phyloP scores from a whole-genome alignment of 2,797 vertebrate genomes.

The Myripristis murdjan region DNA sequence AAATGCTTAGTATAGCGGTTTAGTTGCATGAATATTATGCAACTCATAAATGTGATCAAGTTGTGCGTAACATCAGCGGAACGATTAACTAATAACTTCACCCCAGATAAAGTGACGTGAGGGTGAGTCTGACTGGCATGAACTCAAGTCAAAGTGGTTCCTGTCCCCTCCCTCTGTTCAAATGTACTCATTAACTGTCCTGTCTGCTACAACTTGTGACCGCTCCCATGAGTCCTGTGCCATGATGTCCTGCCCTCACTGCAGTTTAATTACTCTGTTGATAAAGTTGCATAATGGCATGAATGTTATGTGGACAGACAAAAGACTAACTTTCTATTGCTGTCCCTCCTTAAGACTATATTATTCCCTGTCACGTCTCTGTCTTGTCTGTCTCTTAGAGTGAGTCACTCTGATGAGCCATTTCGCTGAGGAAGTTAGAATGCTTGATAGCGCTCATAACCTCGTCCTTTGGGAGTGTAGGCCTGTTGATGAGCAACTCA shows the following conservation, averaged over 20 bases:
- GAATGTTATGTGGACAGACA: background rate
- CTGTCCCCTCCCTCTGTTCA: too few relatives aligned
- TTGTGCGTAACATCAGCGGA: too few relatives aligned
- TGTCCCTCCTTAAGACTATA: background rate
- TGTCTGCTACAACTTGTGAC: background rate
- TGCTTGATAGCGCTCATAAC: background rate
- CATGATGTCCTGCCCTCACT: background rate
- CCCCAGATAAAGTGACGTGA: conserved; percentile 1
- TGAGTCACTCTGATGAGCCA: background rate
- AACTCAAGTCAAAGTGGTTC: background rate
- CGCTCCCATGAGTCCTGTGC: background rate
- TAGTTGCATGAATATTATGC: too few relatives aligned
- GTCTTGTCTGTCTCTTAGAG: background rate
- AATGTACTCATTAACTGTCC: background rate
- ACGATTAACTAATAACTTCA: too few relatives aligned
- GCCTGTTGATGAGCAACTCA: background rate
- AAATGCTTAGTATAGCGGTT: too few relatives aligned
- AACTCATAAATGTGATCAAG: too few relatives aligned
- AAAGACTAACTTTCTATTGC: background rate
- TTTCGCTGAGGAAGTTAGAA: background rate
- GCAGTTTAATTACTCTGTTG: background rate
- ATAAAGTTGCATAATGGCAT: conserved; percentile 37
- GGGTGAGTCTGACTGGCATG: conserved; percentile 33
- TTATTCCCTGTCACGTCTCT: background rate
- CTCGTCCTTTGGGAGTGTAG: background rate